Evolutionary conservation across 2,888 invertebrate genomes (phyloP), one percentile per base, ranked within the genome.

Genomic region (Napeogenes sylphis): DNA sequence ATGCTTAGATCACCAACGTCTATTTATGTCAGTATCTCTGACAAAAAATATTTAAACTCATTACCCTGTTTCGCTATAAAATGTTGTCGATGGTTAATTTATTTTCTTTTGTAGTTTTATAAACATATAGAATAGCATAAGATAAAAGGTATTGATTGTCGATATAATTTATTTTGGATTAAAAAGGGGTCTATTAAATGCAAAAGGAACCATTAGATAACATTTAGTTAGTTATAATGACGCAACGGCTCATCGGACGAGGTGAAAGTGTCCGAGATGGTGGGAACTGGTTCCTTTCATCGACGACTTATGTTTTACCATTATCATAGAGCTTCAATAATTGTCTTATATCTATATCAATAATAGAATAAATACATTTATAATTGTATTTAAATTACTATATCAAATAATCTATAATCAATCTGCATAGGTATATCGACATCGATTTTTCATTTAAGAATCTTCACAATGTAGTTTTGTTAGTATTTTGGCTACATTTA

Each of bases 221-320:
- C 67, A 70, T 70, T 68, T 71, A 73, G 68, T 72, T 64, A 72
- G 70, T 69, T 71, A 69, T 69, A 65, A 70, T 74, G 73, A 74
- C 71, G 71, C 70, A 77, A 76, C 68, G 62, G 58, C 61, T 66
- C 66, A 68, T 66, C 62, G 61, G 61, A 65, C 65, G 68, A 68
- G 77, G 79, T 75, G 80, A 81, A 81, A 81, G 81, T 80, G 75
- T 70, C 72, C 68, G 72, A 63, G 70, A 70, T 68, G 70, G 65
- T 64, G 66, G 62, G 58, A 71, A 77, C 75, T 72, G 72, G 76
- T 76, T 72, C 68, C 60, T 55, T 59, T 59, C 51, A 56, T 63
- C 57, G 55, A 64, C 47, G 60, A 46, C 10, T 21, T 35, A 47
- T 14, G 53, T 35, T 58, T 58, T 54, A 55, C 35, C n/a, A 35